Evolutionary conservation across 2,888 invertebrate species (phyloP).

Genomic region (Macrostomum cliftonense): DNA sequence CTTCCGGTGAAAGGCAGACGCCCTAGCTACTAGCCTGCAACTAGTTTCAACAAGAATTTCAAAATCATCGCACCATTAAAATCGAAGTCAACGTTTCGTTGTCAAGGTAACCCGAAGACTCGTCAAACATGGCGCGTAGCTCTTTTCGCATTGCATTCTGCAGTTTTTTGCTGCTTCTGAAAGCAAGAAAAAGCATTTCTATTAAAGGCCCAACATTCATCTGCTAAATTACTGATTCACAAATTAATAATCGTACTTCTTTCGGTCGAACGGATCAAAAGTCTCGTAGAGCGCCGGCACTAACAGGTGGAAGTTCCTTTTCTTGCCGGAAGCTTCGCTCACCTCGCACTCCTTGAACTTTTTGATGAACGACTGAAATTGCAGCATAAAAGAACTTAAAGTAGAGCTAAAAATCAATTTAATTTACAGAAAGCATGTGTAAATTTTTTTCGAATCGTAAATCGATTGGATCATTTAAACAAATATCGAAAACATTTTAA

Average conservation of each 20-base stretch:
- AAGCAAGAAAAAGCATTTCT: not conserved
- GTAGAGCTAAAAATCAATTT: too few species aligned
- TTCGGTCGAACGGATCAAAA: too few species aligned
- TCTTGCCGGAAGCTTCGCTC: not conserved
- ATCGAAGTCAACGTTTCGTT: slow-evolving; percentile 3
- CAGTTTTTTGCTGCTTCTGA: not conserved
- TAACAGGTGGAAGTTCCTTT: too few species aligned
- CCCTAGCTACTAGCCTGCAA: too few species aligned
- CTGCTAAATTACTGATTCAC: not conserved
- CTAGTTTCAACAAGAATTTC: too few species aligned
- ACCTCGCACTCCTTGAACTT: slow-evolving; percentile 22
- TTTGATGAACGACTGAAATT: slow-evolving; percentile 19
- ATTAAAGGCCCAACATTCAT: not conserved
- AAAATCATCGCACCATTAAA: not conserved
- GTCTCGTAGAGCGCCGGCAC: too few species aligned
- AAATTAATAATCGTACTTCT: too few species aligned
- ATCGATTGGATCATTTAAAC: too few species aligned
- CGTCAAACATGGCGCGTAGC: slow-evolving; percentile 7
- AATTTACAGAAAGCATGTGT: too few species aligned
- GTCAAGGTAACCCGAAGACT: slow-evolving; percentile 1
- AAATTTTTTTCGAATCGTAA: too few species aligned
- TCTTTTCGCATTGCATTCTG: slow-evolving; percentile 5
- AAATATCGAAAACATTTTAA: not conserved
- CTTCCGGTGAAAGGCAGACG: too few species aligned
- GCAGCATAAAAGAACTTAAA: too few species aligned